Evolutionary conservation across 2,888 invertebrate genomes (phyloP).

Genomic region (Erebia aethiops): DNA sequence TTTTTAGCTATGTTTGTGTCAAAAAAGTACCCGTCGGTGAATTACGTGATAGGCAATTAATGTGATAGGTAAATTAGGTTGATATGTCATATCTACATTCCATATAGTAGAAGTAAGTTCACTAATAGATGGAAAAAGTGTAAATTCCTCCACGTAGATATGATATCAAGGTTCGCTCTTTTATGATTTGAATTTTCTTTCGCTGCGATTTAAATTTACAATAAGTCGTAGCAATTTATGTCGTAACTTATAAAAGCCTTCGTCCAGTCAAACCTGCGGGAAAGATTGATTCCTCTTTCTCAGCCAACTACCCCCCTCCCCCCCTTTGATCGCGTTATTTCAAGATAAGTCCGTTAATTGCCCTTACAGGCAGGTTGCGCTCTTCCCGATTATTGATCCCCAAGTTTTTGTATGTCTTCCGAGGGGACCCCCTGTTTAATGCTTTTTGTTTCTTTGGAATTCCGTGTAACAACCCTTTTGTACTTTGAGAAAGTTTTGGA

Average conservation of each 20-base stretch:
- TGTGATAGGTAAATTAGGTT: too few species aligned
- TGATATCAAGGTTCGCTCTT: too few species aligned
- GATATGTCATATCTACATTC: too few species aligned
- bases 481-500: conserved; percentile 24
- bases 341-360: conserved; percentile 78
- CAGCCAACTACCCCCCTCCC: conserved; percentile 42
- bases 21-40: too few species aligned
- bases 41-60: too few species aligned
- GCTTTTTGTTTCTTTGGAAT: conserved; percentile 56
- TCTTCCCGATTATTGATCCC: conserved; percentile 67
- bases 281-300: conserved; percentile 78
- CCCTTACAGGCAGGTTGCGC: conserved; percentile 72
- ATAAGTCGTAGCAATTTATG: conserved; percentile 38
- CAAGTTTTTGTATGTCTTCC: conserved; percentile 76
- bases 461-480: conserved; percentile 47
- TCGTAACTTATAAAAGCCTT: conserved; percentile 49
- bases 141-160: too few species aligned
- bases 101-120: too few species aligned
- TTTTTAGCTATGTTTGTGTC: too few species aligned
- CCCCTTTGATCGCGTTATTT: conserved; percentile 69
- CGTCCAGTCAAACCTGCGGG: conserved; percentile 58
- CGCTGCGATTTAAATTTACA: not conserved
- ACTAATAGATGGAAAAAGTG: too few species aligned
- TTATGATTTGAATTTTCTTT: too few species aligned
- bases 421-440: conserved; percentile 62